Conservation (phyloP, 2,888 invertebrate genomes). For the Apamea sordens region DNA sequence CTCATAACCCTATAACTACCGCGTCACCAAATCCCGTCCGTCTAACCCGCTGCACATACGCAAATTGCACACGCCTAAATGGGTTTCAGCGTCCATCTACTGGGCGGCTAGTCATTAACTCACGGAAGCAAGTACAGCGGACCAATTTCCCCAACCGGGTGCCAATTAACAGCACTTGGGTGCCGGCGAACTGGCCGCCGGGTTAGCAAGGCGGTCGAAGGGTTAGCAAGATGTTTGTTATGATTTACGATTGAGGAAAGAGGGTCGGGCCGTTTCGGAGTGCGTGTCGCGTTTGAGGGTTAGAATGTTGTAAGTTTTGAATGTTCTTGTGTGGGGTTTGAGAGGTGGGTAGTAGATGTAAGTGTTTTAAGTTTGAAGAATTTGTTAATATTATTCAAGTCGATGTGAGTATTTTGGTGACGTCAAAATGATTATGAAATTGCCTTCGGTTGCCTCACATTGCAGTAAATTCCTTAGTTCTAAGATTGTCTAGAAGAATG, state of each 20-base stretch:
- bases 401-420: background rate
- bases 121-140: slow-evolving; percentile 89
- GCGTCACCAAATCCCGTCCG: slow-evolving; percentile 79
- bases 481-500: background rate
- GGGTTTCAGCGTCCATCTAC: slow-evolving; percentile 88
- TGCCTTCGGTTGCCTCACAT: background rate
- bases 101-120: slow-evolving; percentile 89
- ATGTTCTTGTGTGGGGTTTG: slow-evolving; percentile 48
- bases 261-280: slow-evolving; percentile 63
- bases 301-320: slow-evolving; percentile 61
- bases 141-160: slow-evolving; percentile 88
- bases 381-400: background rate
- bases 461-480: background rate
- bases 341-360: slow-evolving; percentile 14
- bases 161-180: slow-evolving; percentile 88
- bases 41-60: slow-evolving; percentile 83
- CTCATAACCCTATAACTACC: slow-evolving; percentile 70
- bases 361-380: background rate
- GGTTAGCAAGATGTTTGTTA: slow-evolving; percentile 89
- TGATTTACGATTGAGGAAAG: slow-evolving; percentile 84
- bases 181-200: slow-evolving; percentile 75
- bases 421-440: background rate
- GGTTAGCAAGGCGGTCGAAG: slow-evolving; percentile 78
- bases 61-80: slow-evolving; percentile 89
- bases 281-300: slow-evolving; percentile 68